Percentiles rank a stretch among this genome's conserved stretches.
These are phyloP conservation scores for Calidris pygmaea DNA, from an alignment of 2,113 vertebrate species.

Conservation along the genomic window DNA sequence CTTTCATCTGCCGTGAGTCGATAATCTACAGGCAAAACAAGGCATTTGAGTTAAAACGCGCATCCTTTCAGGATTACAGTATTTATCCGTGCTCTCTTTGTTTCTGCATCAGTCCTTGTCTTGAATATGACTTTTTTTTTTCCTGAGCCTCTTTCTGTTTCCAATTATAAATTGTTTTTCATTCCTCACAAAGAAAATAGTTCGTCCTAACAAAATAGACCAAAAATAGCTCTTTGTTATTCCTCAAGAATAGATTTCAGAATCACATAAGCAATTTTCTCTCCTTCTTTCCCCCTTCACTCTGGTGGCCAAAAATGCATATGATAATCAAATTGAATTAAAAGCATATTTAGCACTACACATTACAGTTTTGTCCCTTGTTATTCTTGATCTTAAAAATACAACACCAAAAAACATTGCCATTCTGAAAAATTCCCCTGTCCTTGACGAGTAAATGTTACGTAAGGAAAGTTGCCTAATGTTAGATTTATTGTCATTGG, in stretches of 20 bases:
- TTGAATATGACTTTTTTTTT: not conserved
- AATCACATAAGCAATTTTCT: slow-evolving; percentile 13
- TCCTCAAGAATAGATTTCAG: not conserved
- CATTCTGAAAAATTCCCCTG: not conserved
- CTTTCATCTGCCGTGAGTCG: not conserved
- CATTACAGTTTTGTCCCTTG: not conserved
- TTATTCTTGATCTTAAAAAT: not conserved
- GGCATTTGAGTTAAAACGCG: slow-evolving; percentile 5
- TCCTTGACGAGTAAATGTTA: not conserved
- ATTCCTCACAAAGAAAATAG: not conserved
- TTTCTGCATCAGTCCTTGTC: not conserved
- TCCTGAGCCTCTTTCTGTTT: slow-evolving; percentile 7
- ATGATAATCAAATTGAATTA: not conserved
- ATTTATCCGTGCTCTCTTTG: not conserved
- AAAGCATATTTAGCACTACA: not conserved
- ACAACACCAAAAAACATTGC: not conserved
- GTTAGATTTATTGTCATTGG: not conserved
- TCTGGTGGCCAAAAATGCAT: not conserved
- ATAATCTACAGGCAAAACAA: not conserved
- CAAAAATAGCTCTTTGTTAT: not conserved
- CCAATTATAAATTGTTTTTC: not conserved
- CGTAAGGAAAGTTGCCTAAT: not conserved
- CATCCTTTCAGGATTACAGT: not conserved
- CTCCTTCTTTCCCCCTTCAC: not conserved
- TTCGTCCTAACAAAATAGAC: not conserved